These are phyloP conservation scores for Aphaenogaster ashmeadi DNA, from an alignment of 1,140 invertebrate species.

Conservation along the genomic window DNA sequence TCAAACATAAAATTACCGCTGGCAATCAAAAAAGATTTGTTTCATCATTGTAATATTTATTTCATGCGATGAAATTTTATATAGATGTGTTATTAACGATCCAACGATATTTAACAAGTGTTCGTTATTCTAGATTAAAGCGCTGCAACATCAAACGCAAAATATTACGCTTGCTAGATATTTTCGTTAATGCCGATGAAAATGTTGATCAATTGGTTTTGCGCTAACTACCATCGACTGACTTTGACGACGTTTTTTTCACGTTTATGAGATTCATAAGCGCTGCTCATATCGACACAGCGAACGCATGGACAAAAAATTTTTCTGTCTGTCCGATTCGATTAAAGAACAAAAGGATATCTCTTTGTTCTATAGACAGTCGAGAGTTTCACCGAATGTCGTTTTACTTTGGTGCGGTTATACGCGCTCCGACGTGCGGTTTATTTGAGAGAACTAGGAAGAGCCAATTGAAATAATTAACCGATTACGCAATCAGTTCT, in stretches of 20 bases:
- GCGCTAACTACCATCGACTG: background rate
- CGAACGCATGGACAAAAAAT: background rate
- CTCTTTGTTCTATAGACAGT: constrained; percentile 27
- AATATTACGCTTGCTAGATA: background rate
- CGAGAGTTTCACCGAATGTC: constrained; percentile 17
- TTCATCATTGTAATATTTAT: background rate
- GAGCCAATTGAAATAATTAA: constrained; percentile 19
- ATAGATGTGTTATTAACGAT: background rate
- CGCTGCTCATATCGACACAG: constrained; percentile 1
- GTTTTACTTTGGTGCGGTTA: background rate
- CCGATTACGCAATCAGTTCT: constrained; percentile 28
- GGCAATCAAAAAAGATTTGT: background rate
- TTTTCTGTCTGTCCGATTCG: constrained; percentile 5
- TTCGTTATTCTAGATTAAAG: constrained; percentile 17
- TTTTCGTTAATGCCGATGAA: constrained; percentile 13
- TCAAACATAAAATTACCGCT: background rate
- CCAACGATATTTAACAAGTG: background rate
- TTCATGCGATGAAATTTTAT: background rate
- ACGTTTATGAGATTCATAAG: constrained; percentile 6
- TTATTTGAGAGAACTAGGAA: background rate
- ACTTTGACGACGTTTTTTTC: background rate
- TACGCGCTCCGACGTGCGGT: background rate
- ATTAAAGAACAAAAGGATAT: constrained; percentile 26
- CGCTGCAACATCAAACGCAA: background rate
- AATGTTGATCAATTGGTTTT: constrained; percentile 14